Base-by-base conservation (phyloP, 1,140 invertebrate species). In the Ylistrum balloti region DNA sequence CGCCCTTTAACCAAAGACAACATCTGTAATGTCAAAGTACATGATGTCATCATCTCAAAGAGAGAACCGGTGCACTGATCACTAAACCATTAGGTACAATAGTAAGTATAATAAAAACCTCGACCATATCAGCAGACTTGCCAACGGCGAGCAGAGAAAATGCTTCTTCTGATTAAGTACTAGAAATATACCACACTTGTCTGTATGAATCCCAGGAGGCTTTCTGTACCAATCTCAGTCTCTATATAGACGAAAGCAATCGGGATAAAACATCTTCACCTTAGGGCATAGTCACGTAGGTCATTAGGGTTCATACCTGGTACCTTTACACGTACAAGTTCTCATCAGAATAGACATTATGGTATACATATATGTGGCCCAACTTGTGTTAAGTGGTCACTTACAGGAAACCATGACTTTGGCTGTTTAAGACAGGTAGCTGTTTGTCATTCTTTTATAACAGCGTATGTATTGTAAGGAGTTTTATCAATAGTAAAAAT, bases 181-280 rank as follows among this genome's bases (percentile, higher is more conserved):
- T 15, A 22, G 15, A 56, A 56, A 56, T 56, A 74, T 74, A 74
- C n/a, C 56, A 74, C 3, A n/a, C 56, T 74, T 74, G 9, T 28
- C 56, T 28, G 56, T 28, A n/a, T n/a, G n/a, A 74, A n/a, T 74
- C 56, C 56, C 56, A 74, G 28, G 56, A n/a, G 56, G 56, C n/a
- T 74, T 28, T 22, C n/a, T 28, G 56, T 28, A 74, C 56, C 56
- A 28, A 28, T 28, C 56, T 1, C 28, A 74, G 56, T 28, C 56
- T 74, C 17, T 74, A 74, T 74, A 74, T 74, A 17, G 56, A 28
- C 22, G 3, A 74, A 74, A 28, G n/a, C 56, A 74, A 74, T n/a
- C n/a, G 56, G 56, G n/a, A 5, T 74, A 17, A 7, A 28, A 74
- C 13, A 74, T 5, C 56, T 74, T 28, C 1, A 28, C 5, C 22